phyloP scores from a whole-genome alignment of 2,113 vertebrate species.

The Channa argus region DNA sequence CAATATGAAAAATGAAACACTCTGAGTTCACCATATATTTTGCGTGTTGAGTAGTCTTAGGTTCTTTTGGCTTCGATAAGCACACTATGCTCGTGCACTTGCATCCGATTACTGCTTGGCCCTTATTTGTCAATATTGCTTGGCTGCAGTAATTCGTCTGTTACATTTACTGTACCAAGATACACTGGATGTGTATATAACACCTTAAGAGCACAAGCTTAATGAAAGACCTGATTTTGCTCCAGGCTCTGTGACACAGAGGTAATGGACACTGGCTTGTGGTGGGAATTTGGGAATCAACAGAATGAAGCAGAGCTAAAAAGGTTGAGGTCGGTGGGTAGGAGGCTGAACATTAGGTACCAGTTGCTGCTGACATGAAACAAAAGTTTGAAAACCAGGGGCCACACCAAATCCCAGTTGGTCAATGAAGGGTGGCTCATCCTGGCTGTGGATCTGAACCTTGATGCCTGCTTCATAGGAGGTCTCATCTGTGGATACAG shows the following conservation, averaged over 20 bases:
- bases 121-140: conserved; percentile 38
- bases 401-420: conserved; percentile 88
- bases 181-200: conserved; percentile 22
- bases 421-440: conserved; percentile 87
- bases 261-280: conserved; percentile 32
- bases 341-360: conserved; percentile 78
- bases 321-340: conserved; percentile 28
- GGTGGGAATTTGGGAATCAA: conserved; percentile 45
- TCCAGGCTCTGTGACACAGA: conserved; percentile 53
- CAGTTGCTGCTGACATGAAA: conserved; percentile 88
- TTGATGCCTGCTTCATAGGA: conserved; percentile 89
- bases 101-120: conserved; percentile 42
- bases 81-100: conserved; percentile 25
- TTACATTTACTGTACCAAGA: conserved; percentile 33
- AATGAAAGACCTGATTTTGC: conserved; percentile 63
- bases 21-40: conserved; percentile 44
- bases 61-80: conserved; percentile 46
- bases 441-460: conserved; percentile 89
- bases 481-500: conserved; percentile 90
- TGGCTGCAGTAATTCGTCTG: conserved; percentile 17
- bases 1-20: conserved; percentile 38
- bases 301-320: conserved; percentile 49
- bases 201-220: conserved; percentile 15
- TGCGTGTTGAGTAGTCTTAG: conserved; percentile 32
- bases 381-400: conserved; percentile 93